phyloP scores from a whole-genome alignment of 2,888 invertebrate genomes.

The Andrena marginata region DNA sequence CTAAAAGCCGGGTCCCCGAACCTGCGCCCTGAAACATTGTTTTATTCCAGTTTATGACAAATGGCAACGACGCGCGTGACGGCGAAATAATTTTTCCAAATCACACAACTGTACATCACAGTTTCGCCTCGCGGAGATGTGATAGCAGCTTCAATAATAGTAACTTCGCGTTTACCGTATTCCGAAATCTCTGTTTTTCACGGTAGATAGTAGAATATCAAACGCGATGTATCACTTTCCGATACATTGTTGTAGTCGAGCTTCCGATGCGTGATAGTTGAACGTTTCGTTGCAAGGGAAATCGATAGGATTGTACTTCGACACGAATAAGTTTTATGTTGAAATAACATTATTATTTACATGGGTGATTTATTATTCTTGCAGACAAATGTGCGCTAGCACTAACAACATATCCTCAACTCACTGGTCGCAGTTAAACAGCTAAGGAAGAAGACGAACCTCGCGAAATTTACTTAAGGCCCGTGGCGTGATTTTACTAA shows the following conservation, averaged over 20 bases:
- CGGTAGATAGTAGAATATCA: neutral
- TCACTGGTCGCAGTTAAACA: constrained; percentile 33
- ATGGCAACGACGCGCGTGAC: constrained; percentile 5
- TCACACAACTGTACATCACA: neutral
- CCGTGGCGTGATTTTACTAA: constrained; percentile 25
- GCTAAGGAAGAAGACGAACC: constrained; percentile 40
- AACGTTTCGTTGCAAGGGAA: neutral
- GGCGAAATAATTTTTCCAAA: constrained; percentile 9
- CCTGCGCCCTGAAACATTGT: constrained; percentile 40
- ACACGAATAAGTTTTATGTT: too few relatives aligned
- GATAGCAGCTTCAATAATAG: neutral
- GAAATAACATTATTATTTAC: neutral
- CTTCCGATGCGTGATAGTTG: too few relatives aligned
- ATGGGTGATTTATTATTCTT: constrained; percentile 38
- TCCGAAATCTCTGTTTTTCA: neutral
- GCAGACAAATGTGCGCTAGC: constrained; percentile 59
- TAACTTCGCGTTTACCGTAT: neutral
- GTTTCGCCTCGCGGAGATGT: neutral
- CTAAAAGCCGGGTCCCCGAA: constrained; percentile 58
- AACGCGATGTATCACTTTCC: neutral
- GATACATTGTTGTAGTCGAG: too few relatives aligned
- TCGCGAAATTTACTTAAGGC: constrained; percentile 24
- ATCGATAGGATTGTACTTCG: neutral
- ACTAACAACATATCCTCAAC: constrained; percentile 22
- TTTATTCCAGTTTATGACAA: constrained; percentile 28